Evolutionary conservation across 2,888 invertebrate genomes (phyloP), one percentile per base, ranked within the genome.

Genomic region (Saturnia japonica): DNA sequence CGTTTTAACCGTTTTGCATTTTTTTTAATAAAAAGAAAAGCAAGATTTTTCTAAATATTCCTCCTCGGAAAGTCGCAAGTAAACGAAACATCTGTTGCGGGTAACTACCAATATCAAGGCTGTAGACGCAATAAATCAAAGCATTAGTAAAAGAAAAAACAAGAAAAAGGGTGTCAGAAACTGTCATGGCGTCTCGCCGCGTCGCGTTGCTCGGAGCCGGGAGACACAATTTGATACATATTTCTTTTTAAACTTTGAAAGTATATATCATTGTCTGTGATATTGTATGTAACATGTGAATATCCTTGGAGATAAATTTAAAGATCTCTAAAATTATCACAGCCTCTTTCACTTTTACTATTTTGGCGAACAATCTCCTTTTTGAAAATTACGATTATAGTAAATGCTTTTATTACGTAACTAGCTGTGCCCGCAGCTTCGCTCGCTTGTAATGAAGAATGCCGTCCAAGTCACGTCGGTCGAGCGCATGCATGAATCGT

Each of bases 111-210:
- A 81, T 81, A 81, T 78, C 79, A 77, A 79, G 80, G 76, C 82
- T 80, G 80, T 76, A 82, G 80, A 81, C 79, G 81, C 74, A 77
- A 86, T 87, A 87, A 87, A 88, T 88, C 86, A 85, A 73, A 72
- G 77, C 78, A 77, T 79, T 78, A 73, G 72, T 73, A 78, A 82
- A 80, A 81, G 82, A 78, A 79, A 57, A 57, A 75, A n/a, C n/a
- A n/a, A n/a, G 78, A 72, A 76, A 76, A 75, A 71, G 67, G 72
- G 71, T 74, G 71, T 74, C 73, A 73, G 74, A 75, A 75, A 74
- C 74, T 80, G 79, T 77, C 78, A 80, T 40, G 64, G 40, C 64
- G n/a, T 60, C 57, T 14, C 57, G 57, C 14, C 57, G 25, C 57
- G n/a, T 60, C 57, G 28, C 57, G 57, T 28, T 28, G 25, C 57